Evolutionary conservation across 1,140 invertebrate genomes (phyloP).

Genomic region (Mylabris phalerata): DNA sequence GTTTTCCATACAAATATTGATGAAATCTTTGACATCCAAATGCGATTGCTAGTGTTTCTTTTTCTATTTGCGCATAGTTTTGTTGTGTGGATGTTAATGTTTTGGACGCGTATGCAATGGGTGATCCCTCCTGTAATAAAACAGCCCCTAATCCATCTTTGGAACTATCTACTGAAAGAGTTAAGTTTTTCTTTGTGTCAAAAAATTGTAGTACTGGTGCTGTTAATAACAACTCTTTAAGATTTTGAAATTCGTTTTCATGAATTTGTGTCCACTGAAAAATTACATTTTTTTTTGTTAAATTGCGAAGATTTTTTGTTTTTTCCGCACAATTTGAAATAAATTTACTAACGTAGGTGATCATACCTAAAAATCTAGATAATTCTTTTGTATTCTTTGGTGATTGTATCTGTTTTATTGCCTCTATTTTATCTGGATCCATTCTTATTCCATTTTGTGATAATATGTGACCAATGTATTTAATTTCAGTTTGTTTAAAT

Average conservation of each 20-base stretch:
- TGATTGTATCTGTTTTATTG: conserved; percentile 27
- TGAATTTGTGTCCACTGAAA: conserved; percentile 28
- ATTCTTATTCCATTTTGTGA: conserved; percentile 24
- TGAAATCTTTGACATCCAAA: too few species aligned
- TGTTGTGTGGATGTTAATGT: too few species aligned
- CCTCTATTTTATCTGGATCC: conserved; percentile 29
- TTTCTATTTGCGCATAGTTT: too few species aligned
- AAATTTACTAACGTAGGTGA: conserved; percentile 40
- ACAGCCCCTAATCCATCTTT: too few species aligned
- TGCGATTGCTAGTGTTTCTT: too few species aligned
- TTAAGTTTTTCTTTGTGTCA: too few species aligned
- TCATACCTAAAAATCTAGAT: conserved; percentile 39
- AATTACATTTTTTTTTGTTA: conserved; percentile 26
- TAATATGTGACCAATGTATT: too few species aligned
- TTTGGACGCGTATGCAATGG: too few species aligned
- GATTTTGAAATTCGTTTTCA: conserved; percentile 20
- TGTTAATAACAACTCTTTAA: conserved; percentile 28
- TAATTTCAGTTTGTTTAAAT: too few species aligned
- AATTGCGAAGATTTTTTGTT: conserved; percentile 25
- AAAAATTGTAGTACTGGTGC: conserved; percentile 28
- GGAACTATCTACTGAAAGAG: too few species aligned
- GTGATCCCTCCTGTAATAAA: too few species aligned
- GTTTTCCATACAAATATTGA: too few species aligned
- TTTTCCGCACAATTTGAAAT: conserved; percentile 36
- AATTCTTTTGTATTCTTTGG: conserved; percentile 36